A percentile compares a stretch with the other conserved stretches of the same genome.
Conservation (phyloP, 2,113 vertebrate genomes). For the Peromyscus polionotus region DNA sequence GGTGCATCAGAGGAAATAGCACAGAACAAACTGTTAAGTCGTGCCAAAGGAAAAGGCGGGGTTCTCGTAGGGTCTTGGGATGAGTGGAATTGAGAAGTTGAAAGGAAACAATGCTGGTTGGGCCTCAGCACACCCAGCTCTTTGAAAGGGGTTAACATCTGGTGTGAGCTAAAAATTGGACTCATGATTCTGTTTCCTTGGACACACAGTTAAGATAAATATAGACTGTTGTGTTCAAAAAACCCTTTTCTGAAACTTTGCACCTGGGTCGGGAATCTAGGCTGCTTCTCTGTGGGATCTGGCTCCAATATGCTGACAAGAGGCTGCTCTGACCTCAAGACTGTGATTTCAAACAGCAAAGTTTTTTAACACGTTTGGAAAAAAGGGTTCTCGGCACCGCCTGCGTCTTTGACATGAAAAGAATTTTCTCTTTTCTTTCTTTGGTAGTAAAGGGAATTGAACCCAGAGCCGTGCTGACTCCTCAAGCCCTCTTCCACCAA, state of each 20-base stretch:
- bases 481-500: not conserved
- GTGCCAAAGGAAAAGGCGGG: not conserved
- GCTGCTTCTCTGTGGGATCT: constrained; percentile 12
- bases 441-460: not conserved
- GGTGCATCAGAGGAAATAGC: not conserved
- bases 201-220: constrained; percentile 45
- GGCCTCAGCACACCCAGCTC: not conserved
- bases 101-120: not conserved
- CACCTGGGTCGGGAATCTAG: not conserved
- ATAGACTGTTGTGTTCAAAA: not conserved
- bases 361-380: not conserved
- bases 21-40: not conserved
- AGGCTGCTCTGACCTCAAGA: not conserved
- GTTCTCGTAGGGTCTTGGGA: not conserved
- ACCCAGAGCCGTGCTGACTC: not conserved
- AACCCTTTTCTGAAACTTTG: constrained; percentile 29
- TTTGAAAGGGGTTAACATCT: constrained; percentile 6
- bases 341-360: not conserved
- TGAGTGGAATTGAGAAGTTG: not conserved
- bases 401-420: not conserved
- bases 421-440: not conserved
- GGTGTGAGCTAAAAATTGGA: not conserved
- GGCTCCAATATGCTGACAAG: not conserved
- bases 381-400: not conserved
- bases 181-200: not conserved